Evolutionary conservation across 2,888 invertebrate species (phyloP), one percentile per base, ranked within the genome.

Genomic region (Sphaeridia pumilis): DNA sequence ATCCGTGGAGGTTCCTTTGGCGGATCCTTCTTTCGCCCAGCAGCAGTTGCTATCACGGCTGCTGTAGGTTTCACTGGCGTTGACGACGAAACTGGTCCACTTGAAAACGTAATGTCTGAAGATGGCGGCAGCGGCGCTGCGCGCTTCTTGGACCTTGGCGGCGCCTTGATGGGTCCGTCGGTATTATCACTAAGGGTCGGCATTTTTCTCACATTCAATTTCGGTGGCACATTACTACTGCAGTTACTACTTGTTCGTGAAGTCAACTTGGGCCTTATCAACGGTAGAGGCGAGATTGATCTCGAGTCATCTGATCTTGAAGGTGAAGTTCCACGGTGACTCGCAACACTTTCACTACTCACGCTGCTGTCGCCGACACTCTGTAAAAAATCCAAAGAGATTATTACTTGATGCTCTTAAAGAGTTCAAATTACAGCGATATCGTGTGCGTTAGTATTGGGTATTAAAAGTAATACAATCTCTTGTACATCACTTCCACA

Each of bases 261-360:
- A n/a, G n/a, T n/a, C 10, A 54, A 46, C 46, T 61, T 58, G 3
- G 58, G 54, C 21, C 54, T 49, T n/a, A 56, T 46, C 2, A 56
- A 55, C 10, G 67, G 66, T 14, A 66, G 58, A 36, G 62, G 64
- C 38, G 65, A 67, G 54, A 63, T 66, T 36, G 64, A 65, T 41
- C 64, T 63, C 24, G 64, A 67, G 57, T 76, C 77, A 63, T 79
- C 79, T 63, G 78, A 79, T 46, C 76, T 74, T n/a, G 76, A 75
- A 3, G 79, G 79, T 26, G 79, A 79, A 58, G 76, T 69, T 66
- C 67, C 71, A 68, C 74, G 70, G 56, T 71, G 71, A 63, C 74
- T 74, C 24, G 72, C 74, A 3, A 73, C 68, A 50, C 74, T 74
- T 59, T 73, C 75, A 48, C 71, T 74, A 62, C 74, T 74, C 58